phyloP scores from a whole-genome alignment of 2,888 invertebrate genomes.

The Crocallis elinguaria region DNA sequence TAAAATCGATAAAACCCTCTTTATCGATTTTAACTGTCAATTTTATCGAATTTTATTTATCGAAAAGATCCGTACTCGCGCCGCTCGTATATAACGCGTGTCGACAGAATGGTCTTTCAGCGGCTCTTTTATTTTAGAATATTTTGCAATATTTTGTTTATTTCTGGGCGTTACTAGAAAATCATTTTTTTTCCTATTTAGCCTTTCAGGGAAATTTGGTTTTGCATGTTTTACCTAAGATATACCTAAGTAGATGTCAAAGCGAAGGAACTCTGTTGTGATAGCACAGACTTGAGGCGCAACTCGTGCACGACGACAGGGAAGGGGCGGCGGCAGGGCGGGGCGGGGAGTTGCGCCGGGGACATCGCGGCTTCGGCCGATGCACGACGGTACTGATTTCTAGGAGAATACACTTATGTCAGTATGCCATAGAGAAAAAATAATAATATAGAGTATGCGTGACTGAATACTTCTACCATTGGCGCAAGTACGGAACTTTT shows the following conservation, averaged over 20 bases:
- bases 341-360: slow-evolving; percentile 37
- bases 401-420: background rate
- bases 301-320: slow-evolving; percentile 73
- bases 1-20: too few species aligned
- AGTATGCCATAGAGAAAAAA: background rate
- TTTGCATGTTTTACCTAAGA: background rate
- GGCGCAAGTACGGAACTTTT: too few species aligned
- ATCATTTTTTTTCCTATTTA: background rate
- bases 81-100: too few species aligned
- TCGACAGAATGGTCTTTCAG: too few species aligned
- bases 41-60: too few species aligned
- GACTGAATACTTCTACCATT: too few species aligned
- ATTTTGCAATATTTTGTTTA: too few species aligned
- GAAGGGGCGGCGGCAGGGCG: slow-evolving; percentile 72
- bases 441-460: too few species aligned
- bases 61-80: too few species aligned
- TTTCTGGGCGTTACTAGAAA: background rate
- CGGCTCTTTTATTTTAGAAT: too few species aligned
- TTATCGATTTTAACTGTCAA: too few species aligned
- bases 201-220: background rate
- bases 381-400: slow-evolving; percentile 50
- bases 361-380: slow-evolving; percentile 45
- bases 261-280: slow-evolving; percentile 45
- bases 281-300: slow-evolving; percentile 50
- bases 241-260: slow-evolving; percentile 14